Percentiles rank a stretch among this genome's conserved stretches.
phyloP scores from a whole-genome alignment of 2,888 invertebrate genomes.

The Xylota sylvarum region DNA sequence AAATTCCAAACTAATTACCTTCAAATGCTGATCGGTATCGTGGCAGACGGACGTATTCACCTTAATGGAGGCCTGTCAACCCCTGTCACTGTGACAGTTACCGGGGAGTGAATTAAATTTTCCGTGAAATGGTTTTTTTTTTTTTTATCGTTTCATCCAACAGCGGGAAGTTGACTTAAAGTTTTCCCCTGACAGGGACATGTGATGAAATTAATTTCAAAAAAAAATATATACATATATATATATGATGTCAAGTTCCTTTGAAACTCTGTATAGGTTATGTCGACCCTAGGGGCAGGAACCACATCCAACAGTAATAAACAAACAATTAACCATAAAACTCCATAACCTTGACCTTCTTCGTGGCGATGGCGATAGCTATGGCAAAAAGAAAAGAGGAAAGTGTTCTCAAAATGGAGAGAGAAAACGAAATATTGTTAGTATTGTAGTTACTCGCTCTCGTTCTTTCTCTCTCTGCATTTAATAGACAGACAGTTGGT shows the following conservation, averaged over 20 bases:
- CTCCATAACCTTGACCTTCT: slow-evolving; percentile 56
- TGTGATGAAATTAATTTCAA: slow-evolving; percentile 25
- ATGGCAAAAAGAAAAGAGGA: neutral
- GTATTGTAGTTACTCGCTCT: slow-evolving; percentile 30
- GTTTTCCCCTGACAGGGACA: neutral
- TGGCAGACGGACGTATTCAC: neutral
- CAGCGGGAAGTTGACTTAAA: neutral
- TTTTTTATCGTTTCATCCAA: neutral
- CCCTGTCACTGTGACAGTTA: slow-evolving; percentile 20
- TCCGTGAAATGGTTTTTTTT: neutral
- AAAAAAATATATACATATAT: neutral
- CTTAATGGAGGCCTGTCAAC: slow-evolving; percentile 38
- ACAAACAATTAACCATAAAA: slow-evolving; percentile 25
- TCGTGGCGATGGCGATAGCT: neutral
- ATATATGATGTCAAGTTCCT: neutral
- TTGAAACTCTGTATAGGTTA: neutral
- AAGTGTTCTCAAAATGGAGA: slow-evolving; percentile 26
- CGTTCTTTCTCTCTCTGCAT: neutral
- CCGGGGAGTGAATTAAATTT: neutral
- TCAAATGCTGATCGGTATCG: slow-evolving; percentile 19
- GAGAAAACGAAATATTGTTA: neutral
- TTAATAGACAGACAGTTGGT: slow-evolving; percentile 57
- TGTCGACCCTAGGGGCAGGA: slow-evolving; percentile 6
- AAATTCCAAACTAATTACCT: slow-evolving; percentile 34
- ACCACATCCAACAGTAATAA: slow-evolving; percentile 7